These are phyloP conservation scores for Passer domesticus DNA, from an alignment of 2,113 vertebrate genomes.

Conservation along the genomic window DNA sequence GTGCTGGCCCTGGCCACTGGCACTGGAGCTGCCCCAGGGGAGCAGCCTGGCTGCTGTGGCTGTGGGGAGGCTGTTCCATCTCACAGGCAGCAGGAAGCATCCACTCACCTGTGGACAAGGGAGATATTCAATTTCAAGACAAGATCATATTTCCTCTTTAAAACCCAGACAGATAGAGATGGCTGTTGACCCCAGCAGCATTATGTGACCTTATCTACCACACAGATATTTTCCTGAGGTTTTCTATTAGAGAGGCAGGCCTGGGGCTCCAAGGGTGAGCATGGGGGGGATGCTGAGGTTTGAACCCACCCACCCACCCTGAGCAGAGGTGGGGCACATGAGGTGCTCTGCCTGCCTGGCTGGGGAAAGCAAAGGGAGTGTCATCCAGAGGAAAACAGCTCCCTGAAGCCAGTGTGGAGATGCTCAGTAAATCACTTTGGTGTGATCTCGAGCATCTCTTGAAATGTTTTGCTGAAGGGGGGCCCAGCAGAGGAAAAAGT, in stretches of 20 bases:
- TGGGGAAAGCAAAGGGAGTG: background rate
- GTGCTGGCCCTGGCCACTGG: background rate
- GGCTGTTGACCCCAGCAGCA: conserved; percentile 23
- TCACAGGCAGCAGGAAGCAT: background rate
- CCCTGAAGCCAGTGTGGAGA: background rate
- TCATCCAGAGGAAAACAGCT: background rate
- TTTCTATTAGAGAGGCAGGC: background rate
- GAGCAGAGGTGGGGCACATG: background rate
- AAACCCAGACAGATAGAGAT: background rate
- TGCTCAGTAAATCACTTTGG: background rate
- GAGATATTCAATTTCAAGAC: background rate
- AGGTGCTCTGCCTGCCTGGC: accelerated
- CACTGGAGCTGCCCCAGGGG: background rate
- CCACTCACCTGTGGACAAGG: background rate
- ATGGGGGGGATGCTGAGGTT: accelerated
- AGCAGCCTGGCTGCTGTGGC: background rate
- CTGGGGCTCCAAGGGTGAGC: background rate
- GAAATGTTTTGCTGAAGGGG: background rate
- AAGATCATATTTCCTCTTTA: conserved; percentile 24
- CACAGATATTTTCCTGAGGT: background rate
- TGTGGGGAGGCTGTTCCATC: background rate
- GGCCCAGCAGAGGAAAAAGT: background rate
- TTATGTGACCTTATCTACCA: conserved; percentile 4
- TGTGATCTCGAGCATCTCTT: background rate
- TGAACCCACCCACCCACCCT: background rate